A percentile compares a stretch with the other conserved stretches of the same genome.
Evolutionary conservation across 2,888 invertebrate genomes (phyloP).

Genomic region (Electrophaes corylata): DNA sequence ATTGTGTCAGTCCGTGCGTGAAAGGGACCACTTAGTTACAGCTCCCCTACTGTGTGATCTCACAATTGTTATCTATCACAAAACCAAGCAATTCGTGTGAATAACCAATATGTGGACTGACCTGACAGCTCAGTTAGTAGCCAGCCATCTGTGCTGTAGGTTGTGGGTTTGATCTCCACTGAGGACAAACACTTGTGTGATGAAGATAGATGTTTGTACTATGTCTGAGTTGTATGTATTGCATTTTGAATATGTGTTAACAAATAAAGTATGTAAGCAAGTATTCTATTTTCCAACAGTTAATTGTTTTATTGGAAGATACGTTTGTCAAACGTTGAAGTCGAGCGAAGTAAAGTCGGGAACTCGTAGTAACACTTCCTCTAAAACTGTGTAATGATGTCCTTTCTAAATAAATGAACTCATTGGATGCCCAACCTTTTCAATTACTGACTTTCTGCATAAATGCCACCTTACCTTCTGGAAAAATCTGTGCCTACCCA

Average conservation of each 20-base stretch:
- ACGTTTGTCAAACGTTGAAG: neutral
- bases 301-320: too few species aligned
- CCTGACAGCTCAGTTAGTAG: too few species aligned
- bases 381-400: slow-evolving; percentile 34
- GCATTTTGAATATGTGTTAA: too few species aligned
- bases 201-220: too few species aligned
- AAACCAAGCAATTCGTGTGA: too few species aligned
- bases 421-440: slow-evolving; percentile 41
- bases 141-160: too few species aligned
- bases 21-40: slow-evolving; percentile 54
- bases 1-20: slow-evolving; percentile 59
- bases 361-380: slow-evolving; percentile 19
- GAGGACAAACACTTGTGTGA: too few species aligned
- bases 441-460: slow-evolving; percentile 37
- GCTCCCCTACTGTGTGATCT: slow-evolving; percentile 38
- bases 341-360: slow-evolving; percentile 16
- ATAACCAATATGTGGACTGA: too few species aligned
- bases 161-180: too few species aligned
- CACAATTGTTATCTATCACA: slow-evolving; percentile 1
- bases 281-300: too few species aligned
- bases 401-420: slow-evolving; percentile 44
- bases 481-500: neutral
- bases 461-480: slow-evolving; percentile 11
- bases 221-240: too few species aligned
- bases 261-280: too few species aligned